Conservation (phyloP, 2,888 invertebrate species). For the Philereme vetulata region DNA sequence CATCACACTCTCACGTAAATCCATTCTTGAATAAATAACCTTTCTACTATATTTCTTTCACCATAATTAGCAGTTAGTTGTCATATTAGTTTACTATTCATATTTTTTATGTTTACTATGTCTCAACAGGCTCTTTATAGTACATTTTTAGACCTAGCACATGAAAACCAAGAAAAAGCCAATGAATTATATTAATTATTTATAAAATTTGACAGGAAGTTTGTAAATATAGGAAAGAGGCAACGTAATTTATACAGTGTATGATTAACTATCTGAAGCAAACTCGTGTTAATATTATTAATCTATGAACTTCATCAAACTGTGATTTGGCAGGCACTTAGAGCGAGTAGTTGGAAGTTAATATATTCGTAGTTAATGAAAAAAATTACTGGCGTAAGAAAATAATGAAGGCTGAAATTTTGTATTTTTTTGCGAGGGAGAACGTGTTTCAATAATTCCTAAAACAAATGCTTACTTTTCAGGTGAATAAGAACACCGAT, state of each 20-base stretch:
- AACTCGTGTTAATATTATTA: constrained; percentile 26
- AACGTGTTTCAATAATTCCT: not conserved
- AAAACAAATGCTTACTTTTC: too few relatives aligned
- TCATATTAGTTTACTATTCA: too few relatives aligned
- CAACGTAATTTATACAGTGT: constrained; percentile 38
- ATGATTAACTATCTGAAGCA: constrained; percentile 34
- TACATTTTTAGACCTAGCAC: too few relatives aligned
- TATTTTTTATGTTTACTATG: too few relatives aligned
- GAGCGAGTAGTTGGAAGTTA: constrained; percentile 25
- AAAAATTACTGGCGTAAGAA: constrained; percentile 16
- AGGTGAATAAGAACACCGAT: too few relatives aligned
- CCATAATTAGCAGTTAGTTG: too few relatives aligned
- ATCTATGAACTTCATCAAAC: constrained; percentile 27
- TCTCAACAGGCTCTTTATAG: too few relatives aligned
- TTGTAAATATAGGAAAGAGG: not conserved
- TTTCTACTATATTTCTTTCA: too few relatives aligned
- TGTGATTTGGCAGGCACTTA: constrained; percentile 22
- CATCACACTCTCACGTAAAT: too few relatives aligned
- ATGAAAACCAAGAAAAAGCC: not conserved
- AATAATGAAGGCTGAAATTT: constrained; percentile 15
- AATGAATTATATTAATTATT: not conserved
- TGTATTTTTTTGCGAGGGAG: not conserved
- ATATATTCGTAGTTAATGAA: constrained; percentile 26
- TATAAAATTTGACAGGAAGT: not conserved
- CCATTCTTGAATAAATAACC: too few relatives aligned